Conservation (phyloP, 2,888 invertebrate genomes). For the Tipula vernalis region DNA sequence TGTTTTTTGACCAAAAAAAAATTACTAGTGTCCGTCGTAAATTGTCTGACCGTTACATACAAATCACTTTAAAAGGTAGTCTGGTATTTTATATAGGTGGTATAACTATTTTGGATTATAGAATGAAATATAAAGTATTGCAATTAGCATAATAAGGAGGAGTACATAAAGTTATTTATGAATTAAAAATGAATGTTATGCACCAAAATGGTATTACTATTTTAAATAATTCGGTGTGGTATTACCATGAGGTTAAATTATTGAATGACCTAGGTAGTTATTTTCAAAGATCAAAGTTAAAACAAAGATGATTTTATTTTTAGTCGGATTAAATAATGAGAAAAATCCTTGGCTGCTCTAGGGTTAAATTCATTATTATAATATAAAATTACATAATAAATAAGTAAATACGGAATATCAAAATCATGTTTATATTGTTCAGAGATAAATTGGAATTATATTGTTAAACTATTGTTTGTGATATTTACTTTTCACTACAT, state of each 20-base stretch:
- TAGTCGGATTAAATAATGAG: not conserved
- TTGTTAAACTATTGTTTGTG: not conserved
- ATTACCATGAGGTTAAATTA: no score
- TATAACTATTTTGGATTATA: not conserved
- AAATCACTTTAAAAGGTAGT: not conserved
- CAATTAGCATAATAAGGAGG: no score
- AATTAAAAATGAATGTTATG: no score
- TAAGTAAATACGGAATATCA: not conserved
- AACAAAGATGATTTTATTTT: not conserved
- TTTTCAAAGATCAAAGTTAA: no score
- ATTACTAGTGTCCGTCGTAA: not conserved
- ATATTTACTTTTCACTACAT: not conserved
- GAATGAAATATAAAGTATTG: not conserved
- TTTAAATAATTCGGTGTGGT: no score
- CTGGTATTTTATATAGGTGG: not conserved
- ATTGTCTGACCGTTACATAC: not conserved
- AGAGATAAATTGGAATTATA: not conserved
- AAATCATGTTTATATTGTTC: not conserved
- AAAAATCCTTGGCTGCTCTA: not conserved
- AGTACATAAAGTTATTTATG: no score
- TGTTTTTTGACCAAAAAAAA: not conserved
- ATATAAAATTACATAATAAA: not conserved
- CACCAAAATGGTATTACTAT: no score
- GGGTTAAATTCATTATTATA: not conserved
- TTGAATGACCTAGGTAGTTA: no score